Conservation (phyloP, 1,140 invertebrate species). For the Magallana angulata region DNA sequence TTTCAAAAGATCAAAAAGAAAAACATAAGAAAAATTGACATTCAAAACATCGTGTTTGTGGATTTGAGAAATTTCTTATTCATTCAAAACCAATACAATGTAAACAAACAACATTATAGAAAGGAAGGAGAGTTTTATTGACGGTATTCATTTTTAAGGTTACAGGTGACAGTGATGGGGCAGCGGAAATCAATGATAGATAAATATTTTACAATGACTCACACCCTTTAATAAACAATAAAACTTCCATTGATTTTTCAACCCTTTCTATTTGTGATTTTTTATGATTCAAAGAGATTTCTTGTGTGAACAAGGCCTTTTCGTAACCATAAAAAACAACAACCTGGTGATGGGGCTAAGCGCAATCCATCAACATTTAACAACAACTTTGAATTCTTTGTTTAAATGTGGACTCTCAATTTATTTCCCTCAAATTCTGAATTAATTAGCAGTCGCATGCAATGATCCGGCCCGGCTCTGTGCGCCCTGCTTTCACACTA, state of each 20-base stretch:
- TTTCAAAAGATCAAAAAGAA: no score
- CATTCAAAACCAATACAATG: no score
- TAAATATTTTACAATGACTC: neutral
- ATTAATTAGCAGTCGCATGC: constrained; percentile 28
- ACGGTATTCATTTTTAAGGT: no score
- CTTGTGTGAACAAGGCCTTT: constrained; percentile 18
- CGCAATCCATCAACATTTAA: constrained; percentile 24
- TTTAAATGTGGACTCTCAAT: constrained; percentile 31
- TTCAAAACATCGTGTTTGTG: no score
- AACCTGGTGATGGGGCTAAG: neutral
- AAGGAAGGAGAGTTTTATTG: no score
- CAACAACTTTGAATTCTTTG: constrained; percentile 28
- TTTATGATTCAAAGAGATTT: constrained; percentile 24
- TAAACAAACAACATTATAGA: no score
- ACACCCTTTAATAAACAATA: neutral
- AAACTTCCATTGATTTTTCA: neutral
- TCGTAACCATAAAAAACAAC: constrained; percentile 12
- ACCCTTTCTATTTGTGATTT: neutral
- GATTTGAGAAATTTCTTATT: no score
- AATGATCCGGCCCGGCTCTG: constrained; percentile 5
- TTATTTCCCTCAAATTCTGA: constrained; percentile 35
- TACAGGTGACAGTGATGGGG: no score
- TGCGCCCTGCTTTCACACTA: neutral
- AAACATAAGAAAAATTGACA: no score
- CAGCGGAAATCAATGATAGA: neutral